phyloP scores from a whole-genome alignment of 1,140 invertebrate species.

The Ladona fulva region DNA sequence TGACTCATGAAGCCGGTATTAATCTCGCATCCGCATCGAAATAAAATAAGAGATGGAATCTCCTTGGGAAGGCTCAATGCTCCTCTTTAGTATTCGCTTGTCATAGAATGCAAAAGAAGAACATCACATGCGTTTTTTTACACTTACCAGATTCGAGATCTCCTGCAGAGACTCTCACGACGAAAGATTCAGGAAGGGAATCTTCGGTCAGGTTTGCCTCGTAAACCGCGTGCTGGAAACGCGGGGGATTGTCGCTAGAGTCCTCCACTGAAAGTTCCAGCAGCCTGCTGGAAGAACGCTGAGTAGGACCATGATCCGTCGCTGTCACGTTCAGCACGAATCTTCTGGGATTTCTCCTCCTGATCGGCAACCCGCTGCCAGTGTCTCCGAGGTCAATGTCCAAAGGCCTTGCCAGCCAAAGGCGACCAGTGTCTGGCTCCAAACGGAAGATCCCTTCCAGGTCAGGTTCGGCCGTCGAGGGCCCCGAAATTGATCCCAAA shows the following conservation, averaged over 20 bases:
- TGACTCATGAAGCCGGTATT: too few species aligned
- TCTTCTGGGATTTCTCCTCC: slow-evolving; percentile 36
- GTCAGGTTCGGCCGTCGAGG: slow-evolving; percentile 38
- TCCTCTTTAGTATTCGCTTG: too few species aligned
- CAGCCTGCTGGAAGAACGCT: slow-evolving; percentile 50
- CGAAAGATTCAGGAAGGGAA: slow-evolving; percentile 59
- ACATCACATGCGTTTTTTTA: background rate
- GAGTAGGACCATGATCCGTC: slow-evolving; percentile 66
- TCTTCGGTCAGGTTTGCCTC: slow-evolving; percentile 71
- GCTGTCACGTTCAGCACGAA: slow-evolving; percentile 69
- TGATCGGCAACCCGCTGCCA: slow-evolving; percentile 18
- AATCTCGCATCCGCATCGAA: too few species aligned
- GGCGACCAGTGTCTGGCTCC: slow-evolving; percentile 62
- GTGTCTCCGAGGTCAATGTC: slow-evolving; percentile 33
- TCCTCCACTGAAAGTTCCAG: slow-evolving; percentile 59
- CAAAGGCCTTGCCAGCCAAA: slow-evolving; percentile 63
- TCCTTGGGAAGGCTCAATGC: too few species aligned
- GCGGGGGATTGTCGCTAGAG: slow-evolving; percentile 66
- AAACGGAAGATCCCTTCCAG: slow-evolving; percentile 64
- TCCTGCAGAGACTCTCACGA: slow-evolving; percentile 66
- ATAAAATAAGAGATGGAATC: too few species aligned
- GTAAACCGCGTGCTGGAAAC: slow-evolving; percentile 67
- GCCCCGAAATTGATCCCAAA: slow-evolving; percentile 40
- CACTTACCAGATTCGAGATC: slow-evolving; percentile 49
- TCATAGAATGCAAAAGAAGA: background rate